A percentile compares a stretch with the other conserved stretches of the same genome.
These are phyloP conservation scores for Cydia strobilella DNA, from an alignment of 1,140 invertebrate genomes.

Conservation along the genomic window DNA sequence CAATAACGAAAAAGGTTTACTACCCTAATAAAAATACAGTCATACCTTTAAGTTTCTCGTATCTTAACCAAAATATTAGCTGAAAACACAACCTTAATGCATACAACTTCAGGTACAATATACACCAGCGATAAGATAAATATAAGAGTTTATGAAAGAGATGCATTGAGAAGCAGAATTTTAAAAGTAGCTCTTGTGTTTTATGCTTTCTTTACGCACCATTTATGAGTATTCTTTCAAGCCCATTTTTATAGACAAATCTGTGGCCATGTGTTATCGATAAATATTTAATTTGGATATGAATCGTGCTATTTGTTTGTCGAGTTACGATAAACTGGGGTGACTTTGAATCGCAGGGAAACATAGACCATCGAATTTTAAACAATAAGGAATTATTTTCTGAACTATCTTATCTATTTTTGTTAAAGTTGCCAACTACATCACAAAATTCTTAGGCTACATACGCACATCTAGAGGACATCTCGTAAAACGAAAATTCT, in stretches of 20 bases:
- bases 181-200: background rate
- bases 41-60: background rate
- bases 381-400: too few relatives aligned
- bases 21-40: background rate
- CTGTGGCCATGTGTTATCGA: background rate
- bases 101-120: background rate
- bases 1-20: background rate
- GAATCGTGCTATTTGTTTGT: too few relatives aligned
- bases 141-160: background rate
- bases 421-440: too few relatives aligned
- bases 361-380: too few relatives aligned
- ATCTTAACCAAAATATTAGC: background rate
- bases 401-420: too few relatives aligned
- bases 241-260: conserved; percentile 12
- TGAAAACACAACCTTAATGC: background rate
- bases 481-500: too few relatives aligned
- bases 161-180: conserved; percentile 7
- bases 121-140: background rate
- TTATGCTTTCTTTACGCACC: conserved; percentile 8
- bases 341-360: too few relatives aligned
- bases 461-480: too few relatives aligned
- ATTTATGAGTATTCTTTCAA: conserved; percentile 21
- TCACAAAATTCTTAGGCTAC: too few relatives aligned
- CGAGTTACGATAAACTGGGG: too few relatives aligned
- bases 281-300: conserved; percentile 13